Percentiles rank a stretch among this genome's conserved stretches.
These are phyloP conservation scores for Dermatemys mawii DNA, from an alignment of 2,113 vertebrate genomes.

Conservation along the genomic window DNA sequence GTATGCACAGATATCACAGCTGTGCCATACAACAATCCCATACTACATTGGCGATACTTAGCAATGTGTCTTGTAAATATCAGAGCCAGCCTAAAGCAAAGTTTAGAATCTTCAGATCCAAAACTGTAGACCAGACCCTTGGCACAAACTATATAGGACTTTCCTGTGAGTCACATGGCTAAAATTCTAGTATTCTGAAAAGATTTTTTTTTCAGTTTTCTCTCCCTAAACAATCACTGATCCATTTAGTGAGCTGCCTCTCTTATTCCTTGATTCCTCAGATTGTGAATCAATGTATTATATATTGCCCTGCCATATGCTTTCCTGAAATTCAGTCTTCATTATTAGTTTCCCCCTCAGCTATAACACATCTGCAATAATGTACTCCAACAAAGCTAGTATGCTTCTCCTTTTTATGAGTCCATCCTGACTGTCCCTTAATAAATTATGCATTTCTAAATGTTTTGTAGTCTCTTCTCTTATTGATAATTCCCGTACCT, in stretches of 20 bases:
- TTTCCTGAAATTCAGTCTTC: constrained; percentile 40
- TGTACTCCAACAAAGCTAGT: constrained; percentile 30
- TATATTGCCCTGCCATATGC: neutral
- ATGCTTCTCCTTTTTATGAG: constrained; percentile 54
- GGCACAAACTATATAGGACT: neutral
- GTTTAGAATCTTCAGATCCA: neutral
- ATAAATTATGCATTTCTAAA: constrained; percentile 73
- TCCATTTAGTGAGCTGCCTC: neutral
- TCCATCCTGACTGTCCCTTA: constrained; percentile 39
- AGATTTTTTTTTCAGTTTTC: rapidly evolving
- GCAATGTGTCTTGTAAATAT: neutral
- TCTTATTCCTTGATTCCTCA: constrained; percentile 30
- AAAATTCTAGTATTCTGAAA: neutral
- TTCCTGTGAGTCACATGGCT: neutral
- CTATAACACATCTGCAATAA: constrained; percentile 49
- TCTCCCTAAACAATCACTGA: neutral
- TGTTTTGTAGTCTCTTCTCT: constrained; percentile 30
- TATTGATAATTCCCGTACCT: constrained; percentile 57
- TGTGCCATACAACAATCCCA: neutral
- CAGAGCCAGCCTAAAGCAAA: neutral
- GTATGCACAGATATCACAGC: neutral
- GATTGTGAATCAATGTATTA: neutral
- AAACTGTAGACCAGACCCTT: neutral
- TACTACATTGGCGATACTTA: neutral
- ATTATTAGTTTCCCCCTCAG: neutral